phyloP scores from a whole-genome alignment of 1,140 invertebrate genomes.

The Danaus melanippus region DNA sequence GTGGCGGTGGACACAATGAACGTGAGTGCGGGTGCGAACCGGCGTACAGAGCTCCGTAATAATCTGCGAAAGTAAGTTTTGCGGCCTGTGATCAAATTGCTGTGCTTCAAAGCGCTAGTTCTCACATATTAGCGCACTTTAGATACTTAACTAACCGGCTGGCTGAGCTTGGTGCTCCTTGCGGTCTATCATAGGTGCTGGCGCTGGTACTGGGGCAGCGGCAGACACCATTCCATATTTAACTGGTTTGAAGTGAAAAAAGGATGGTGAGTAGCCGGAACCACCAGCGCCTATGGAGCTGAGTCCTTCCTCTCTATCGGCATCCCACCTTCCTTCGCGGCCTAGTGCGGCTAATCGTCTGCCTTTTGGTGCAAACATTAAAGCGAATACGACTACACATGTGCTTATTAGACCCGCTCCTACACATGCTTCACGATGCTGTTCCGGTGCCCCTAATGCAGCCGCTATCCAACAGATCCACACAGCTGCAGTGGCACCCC shows the following conservation, averaged over 20 bases:
- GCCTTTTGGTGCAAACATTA: constrained; percentile 95
- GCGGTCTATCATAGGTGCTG: constrained; percentile 48
- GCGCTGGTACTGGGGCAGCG: constrained; percentile 49
- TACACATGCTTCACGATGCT: constrained; percentile 88
- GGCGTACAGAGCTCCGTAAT: constrained; percentile 60
- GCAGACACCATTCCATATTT: constrained; percentile 79
- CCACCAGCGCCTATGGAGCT: constrained; percentile 83
- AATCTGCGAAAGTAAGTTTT: constrained; percentile 62
- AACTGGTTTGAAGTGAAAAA: constrained; percentile 91
- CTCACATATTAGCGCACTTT: constrained; percentile 59
- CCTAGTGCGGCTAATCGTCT: constrained; percentile 92
- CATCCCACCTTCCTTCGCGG: constrained; percentile 82
- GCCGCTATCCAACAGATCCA: constrained; percentile 89
- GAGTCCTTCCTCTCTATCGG: constrained; percentile 83
- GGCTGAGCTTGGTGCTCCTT: constrained; percentile 73
- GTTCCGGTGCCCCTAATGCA: constrained; percentile 81
- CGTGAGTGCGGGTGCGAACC: constrained; percentile 61
- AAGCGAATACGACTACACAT: constrained; percentile 86
- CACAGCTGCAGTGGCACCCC: constrained; percentile 86
- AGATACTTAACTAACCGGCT: constrained; percentile 77
- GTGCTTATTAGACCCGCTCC: constrained; percentile 89
- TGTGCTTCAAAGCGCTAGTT: constrained; percentile 54
- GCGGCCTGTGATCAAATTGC: constrained; percentile 40
- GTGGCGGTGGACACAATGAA: constrained; percentile 62
- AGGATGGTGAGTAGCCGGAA: constrained; percentile 89